These are phyloP conservation scores for Thysanoteuthis rhombus DNA, from an alignment of 2,888 invertebrate species.

Conservation along the genomic window DNA sequence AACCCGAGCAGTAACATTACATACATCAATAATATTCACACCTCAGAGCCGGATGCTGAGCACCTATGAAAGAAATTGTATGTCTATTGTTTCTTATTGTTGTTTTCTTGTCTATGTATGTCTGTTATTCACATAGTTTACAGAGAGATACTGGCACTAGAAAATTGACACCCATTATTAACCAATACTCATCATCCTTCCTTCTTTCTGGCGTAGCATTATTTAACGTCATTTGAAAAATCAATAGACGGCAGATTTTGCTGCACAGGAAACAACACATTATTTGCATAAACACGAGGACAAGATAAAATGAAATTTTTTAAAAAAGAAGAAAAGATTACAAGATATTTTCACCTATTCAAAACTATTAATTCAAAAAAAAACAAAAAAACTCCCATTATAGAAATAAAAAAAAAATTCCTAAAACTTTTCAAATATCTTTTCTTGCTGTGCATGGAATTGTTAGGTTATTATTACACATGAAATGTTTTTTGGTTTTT, in stretches of 20 bases:
- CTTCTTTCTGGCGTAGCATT: background rate
- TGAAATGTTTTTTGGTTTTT: too few relatives aligned
- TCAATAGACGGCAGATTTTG: background rate
- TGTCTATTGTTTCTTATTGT: background rate
- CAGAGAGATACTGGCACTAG: background rate
- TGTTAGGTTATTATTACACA: too few relatives aligned
- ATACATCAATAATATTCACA: background rate
- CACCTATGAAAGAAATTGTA: background rate
- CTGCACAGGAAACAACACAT: background rate
- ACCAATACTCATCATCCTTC: background rate
- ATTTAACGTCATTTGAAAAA: background rate
- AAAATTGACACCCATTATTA: background rate
- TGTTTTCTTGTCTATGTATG: background rate
- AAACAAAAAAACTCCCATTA: too few relatives aligned
- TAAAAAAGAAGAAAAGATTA: background rate
- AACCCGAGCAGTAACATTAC: background rate
- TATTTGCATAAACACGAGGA: background rate
- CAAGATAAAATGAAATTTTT: background rate
- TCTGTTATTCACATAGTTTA: background rate
- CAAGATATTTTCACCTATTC: too few relatives aligned
- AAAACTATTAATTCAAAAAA: too few relatives aligned
- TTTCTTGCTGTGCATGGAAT: too few relatives aligned
- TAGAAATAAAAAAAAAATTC: too few relatives aligned
- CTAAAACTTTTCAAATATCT: too few relatives aligned
- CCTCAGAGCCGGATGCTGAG: background rate